A percentile compares a stretch with the other conserved stretches of the same genome.
These are phyloP conservation scores for Bufotes viridis DNA, from an alignment of 2,797 vertebrate genomes.

Conservation along the genomic window DNA sequence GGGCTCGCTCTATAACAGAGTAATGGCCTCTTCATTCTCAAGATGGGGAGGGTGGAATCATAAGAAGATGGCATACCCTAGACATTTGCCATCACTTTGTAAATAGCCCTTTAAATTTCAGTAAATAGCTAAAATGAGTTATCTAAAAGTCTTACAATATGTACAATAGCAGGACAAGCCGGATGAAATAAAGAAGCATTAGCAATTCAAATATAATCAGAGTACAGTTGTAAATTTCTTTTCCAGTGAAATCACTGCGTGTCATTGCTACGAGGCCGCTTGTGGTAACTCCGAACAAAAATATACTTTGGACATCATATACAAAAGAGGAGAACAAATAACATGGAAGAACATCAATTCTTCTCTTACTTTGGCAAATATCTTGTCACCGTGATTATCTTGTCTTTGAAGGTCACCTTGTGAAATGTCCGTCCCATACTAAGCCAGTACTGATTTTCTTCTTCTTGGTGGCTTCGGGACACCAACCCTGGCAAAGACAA, in stretches of 20 bases:
- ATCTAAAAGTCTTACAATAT: no score
- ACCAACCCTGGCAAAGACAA: conserved; percentile 81
- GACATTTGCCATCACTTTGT: no score
- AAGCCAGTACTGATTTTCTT: conserved; percentile 93
- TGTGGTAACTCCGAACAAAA: neutral
- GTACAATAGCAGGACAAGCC: no score
- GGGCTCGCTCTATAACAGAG: no score
- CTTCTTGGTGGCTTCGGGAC: conserved; percentile 86
- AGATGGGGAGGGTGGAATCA: no score
- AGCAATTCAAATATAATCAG: no score
- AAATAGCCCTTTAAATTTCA: no score
- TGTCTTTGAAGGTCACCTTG: conserved; percentile 95
- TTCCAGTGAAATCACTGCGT: neutral
- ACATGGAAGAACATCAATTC: neutral
- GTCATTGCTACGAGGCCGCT: neutral
- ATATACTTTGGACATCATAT: neutral
- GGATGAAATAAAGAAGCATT: no score
- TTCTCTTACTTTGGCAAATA: conserved; percentile 94
- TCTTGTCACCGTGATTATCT: conserved; percentile 96
- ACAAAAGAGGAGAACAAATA: neutral
- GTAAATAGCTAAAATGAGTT: no score
- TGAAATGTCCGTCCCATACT: conserved; percentile 98
- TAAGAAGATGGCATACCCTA: no score
- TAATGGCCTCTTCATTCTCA: no score
- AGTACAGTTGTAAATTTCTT: no score